Evolutionary conservation across 2,797 vertebrate genomes (phyloP).

Genomic region (Aphelocoma californica): DNA sequence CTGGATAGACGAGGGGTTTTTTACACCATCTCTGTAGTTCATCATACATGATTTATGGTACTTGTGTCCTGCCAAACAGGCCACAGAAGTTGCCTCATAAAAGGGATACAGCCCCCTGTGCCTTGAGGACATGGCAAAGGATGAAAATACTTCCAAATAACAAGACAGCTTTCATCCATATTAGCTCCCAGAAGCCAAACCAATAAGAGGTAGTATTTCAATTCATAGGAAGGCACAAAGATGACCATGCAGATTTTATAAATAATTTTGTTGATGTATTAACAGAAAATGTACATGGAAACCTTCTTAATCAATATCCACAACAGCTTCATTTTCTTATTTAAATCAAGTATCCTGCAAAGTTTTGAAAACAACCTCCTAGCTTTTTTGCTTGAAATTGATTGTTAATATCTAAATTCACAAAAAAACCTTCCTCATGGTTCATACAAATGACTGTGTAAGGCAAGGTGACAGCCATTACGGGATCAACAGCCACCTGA

Average conservation of each 20-base stretch:
- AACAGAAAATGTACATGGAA: background rate
- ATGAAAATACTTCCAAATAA: background rate
- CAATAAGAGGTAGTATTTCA: background rate
- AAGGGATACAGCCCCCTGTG: background rate
- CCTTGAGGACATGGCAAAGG: background rate
- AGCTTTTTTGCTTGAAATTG: background rate
- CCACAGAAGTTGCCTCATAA: background rate
- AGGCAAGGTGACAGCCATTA: conserved; percentile 49
- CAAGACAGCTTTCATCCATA: background rate
- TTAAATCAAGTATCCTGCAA: background rate
- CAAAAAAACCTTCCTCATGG: background rate
- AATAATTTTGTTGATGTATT: background rate
- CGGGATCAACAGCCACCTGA: conserved; percentile 10
- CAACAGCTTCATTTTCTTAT: background rate
- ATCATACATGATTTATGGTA: background rate
- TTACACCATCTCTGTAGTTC: background rate
- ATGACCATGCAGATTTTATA: background rate
- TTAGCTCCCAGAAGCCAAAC: background rate
- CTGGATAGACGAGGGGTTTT: background rate
- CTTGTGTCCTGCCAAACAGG: background rate
- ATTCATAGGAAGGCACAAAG: background rate
- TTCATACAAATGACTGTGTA: conserved; percentile 2
- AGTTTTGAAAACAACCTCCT: background rate
- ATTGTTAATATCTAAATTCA: background rate
- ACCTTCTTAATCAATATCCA: background rate